Evolutionary conservation across 2,113 vertebrate species (phyloP).

Genomic region (Muntiacus muntjak): DNA sequence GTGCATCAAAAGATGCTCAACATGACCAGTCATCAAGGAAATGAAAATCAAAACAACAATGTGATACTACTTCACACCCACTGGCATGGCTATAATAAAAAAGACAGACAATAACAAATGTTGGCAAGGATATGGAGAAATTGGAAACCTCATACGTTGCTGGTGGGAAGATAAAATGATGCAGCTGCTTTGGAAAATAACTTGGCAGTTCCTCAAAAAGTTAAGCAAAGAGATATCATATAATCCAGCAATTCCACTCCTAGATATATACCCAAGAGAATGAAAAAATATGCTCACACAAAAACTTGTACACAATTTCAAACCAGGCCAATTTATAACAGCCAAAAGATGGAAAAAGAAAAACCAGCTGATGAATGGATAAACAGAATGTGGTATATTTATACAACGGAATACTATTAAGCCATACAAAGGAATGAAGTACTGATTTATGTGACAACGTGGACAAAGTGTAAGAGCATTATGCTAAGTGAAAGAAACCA

Average conservation of each 20-base stretch:
- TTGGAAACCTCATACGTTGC: background rate
- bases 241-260: background rate
- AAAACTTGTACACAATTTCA: background rate
- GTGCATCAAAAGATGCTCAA: background rate
- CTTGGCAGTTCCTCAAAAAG: constrained; percentile 9
- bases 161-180: background rate
- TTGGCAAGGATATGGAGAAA: background rate
- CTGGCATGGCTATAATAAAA: background rate
- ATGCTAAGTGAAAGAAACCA: background rate
- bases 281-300: background rate
- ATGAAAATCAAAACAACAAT: background rate
- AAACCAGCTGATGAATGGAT: background rate
- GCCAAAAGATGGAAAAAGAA: background rate
- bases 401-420: background rate
- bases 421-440: background rate
- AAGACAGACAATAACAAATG: background rate
- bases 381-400: background rate
- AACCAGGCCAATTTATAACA: background rate
- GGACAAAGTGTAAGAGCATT: background rate
- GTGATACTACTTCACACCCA: background rate
- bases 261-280: background rate
- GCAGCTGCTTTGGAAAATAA: background rate
- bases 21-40: background rate
- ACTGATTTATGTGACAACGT: background rate
- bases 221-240: background rate